A percentile compares a stretch with the other conserved stretches of the same genome.
These are phyloP conservation scores for Sander lucioperca DNA, from an alignment of 2,113 vertebrate genomes.

Conservation along the genomic window DNA sequence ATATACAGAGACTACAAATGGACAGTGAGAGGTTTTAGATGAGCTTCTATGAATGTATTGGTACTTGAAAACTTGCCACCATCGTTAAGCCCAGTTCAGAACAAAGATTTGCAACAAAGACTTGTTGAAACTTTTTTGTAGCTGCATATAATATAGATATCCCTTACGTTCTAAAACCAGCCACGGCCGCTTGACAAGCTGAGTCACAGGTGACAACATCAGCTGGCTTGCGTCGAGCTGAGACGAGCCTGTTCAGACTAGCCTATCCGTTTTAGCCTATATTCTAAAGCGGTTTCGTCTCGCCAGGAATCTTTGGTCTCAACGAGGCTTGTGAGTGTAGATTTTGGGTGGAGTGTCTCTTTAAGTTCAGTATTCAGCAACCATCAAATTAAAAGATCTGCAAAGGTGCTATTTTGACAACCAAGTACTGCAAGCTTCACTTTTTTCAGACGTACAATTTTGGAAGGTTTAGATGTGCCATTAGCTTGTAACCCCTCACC, in stretches of 20 bases:
- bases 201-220: too few species aligned
- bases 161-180: too few species aligned
- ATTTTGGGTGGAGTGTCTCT: conserved; percentile 30
- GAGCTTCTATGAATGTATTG: not conserved
- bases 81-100: too few species aligned
- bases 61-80: conserved; percentile 1
- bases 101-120: too few species aligned
- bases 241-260: too few species aligned
- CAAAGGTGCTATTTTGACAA: conserved; percentile 15
- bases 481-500: not conserved
- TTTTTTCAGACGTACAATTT: not conserved
- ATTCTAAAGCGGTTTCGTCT: too few species aligned
- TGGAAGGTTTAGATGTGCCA: not conserved
- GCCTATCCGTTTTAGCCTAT: too few species aligned
- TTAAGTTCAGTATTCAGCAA: conserved; percentile 22
- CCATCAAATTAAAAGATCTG: conserved; percentile 14
- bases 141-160: too few species aligned
- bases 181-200: too few species aligned
- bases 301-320: too few species aligned
- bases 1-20: not conserved
- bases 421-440: not conserved
- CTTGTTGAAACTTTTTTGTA: too few species aligned
- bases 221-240: too few species aligned
- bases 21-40: not conserved
- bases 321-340: not conserved